A percentile compares a stretch with the other conserved stretches of the same genome.
These are phyloP conservation scores for Emydoidea blandingii DNA, from an alignment of 2,797 vertebrate species.

Conservation along the genomic window DNA sequence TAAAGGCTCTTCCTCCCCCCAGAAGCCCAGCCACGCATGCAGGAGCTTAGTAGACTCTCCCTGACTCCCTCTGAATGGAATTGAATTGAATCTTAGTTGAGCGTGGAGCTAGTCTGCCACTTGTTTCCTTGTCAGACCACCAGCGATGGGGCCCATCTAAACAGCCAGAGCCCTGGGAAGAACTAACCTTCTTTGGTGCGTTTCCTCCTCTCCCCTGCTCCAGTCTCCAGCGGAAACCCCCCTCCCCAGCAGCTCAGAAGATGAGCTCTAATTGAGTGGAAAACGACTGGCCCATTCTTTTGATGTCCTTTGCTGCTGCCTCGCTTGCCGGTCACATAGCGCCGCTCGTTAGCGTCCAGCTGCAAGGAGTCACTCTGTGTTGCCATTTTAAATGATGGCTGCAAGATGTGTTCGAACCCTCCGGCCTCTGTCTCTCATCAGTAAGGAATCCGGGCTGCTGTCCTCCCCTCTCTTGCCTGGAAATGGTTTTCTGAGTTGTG, in stretches of 20 bases:
- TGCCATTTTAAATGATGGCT: conserved; percentile 6
- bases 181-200: background rate
- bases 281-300: conserved; percentile 47
- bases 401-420: background rate
- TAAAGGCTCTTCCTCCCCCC: background rate
- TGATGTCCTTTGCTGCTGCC: background rate
- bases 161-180: background rate
- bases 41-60: background rate
- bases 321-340: fast-evolving
- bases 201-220: background rate
- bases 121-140: background rate
- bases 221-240: background rate
- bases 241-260: fast-evolving
- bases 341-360: conserved; percentile 26
- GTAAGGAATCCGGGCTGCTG: background rate
- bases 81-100: background rate
- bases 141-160: background rate
- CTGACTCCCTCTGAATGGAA: background rate
- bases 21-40: background rate
- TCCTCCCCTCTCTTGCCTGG: background rate
- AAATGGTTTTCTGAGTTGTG: background rate
- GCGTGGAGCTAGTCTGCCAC: background rate
- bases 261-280: conserved; percentile 48
- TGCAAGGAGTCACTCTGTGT: background rate
- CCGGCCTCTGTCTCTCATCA: background rate